Conservation (phyloP, 2,113 vertebrate species). For the Porphyrio hochstetteri region DNA sequence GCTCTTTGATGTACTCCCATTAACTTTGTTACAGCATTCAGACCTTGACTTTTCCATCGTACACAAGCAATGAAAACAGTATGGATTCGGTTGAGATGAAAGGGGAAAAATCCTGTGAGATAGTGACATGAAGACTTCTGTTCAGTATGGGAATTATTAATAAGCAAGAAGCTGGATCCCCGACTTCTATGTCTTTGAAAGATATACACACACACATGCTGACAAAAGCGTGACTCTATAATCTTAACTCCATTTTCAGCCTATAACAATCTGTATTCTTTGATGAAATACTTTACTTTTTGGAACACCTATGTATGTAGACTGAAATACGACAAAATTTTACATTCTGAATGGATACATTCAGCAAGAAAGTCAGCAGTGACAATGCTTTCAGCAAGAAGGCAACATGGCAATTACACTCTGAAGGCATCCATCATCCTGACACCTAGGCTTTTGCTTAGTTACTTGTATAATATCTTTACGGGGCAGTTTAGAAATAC, state of each 20-base stretch:
- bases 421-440: neutral
- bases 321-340: neutral
- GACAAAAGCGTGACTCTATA: neutral
- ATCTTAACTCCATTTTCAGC: neutral
- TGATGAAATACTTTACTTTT: neutral
- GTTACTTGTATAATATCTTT: neutral
- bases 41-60: neutral
- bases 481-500: neutral
- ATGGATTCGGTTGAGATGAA: neutral
- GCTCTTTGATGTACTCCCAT: neutral
- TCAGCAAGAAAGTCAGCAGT: neutral
- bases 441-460: neutral
- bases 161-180: neutral
- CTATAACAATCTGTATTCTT: neutral
- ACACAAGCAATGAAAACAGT: neutral
- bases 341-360: neutral
- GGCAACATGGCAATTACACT: neutral
- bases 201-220: neutral
- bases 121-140: neutral
- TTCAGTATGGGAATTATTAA: neutral
- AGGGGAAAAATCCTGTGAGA: neutral
- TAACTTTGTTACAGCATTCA: neutral
- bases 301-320: neutral
- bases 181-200: neutral
- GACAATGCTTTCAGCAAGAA: neutral